Evolutionary conservation across 2,888 invertebrate genomes (phyloP).

Genomic region (Hoplodrina blanda): DNA sequence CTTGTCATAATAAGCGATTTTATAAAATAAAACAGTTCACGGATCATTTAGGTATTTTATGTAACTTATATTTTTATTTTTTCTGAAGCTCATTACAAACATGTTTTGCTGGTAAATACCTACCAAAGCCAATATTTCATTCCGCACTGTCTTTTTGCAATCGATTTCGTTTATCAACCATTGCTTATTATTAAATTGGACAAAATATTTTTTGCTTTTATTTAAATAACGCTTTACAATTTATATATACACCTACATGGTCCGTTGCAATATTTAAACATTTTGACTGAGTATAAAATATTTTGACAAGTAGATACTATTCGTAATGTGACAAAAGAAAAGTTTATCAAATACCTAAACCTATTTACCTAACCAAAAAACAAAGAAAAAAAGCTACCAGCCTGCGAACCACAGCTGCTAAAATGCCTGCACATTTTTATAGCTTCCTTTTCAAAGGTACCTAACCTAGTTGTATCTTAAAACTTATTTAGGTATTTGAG

Average conservation of each 20-base stretch:
- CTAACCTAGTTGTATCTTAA: not conserved
- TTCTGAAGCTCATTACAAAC: not conserved
- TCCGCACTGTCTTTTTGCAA: not conserved
- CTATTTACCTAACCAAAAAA: too few relatives aligned
- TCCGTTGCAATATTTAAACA: too few relatives aligned
- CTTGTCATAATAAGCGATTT: not conserved
- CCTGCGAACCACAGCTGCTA: not conserved
- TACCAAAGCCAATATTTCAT: not conserved
- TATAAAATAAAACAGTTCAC: not conserved
- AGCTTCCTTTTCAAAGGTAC: not conserved
- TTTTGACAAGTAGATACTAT: too few relatives aligned
- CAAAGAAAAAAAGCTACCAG: not conserved
- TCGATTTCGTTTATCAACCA: not conserved
- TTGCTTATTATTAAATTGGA: too few relatives aligned
- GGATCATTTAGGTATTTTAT: not conserved
- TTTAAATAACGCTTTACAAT: too few relatives aligned
- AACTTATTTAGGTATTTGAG: not conserved
- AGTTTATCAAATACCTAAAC: too few relatives aligned
- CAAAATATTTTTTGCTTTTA: too few relatives aligned
- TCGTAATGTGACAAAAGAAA: too few relatives aligned
- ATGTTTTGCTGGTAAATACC: not conserved
- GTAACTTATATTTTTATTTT: not conserved
- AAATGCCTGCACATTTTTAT: constrained; percentile 10
- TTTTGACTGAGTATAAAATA: too few relatives aligned
- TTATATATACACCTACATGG: too few relatives aligned